Evolutionary conservation across 2,113 vertebrate genomes (phyloP).

Genomic region (Thymallus thymallus): DNA sequence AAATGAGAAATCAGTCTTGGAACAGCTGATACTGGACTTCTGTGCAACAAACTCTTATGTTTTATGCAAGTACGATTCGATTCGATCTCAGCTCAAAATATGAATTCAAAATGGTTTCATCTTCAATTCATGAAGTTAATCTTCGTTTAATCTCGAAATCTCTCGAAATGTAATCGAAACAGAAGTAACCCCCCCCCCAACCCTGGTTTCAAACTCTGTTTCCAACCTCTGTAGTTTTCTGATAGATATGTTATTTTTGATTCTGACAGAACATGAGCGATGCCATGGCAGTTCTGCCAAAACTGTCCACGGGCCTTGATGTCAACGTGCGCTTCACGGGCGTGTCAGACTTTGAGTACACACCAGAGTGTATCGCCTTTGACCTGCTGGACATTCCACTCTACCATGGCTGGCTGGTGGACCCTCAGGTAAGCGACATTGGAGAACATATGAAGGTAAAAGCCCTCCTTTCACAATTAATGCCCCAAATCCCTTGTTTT

Average conservation of each 20-base stretch:
- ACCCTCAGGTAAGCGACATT: constrained; percentile 67
- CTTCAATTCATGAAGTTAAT: too few relatives aligned
- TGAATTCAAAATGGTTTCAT: too few relatives aligned
- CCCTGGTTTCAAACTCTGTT: too few relatives aligned
- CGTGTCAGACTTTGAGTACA: constrained; percentile 90
- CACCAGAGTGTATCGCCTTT: constrained; percentile 90
- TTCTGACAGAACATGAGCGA: constrained; percentile 87
- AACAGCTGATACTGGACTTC: too few relatives aligned
- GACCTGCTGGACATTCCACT: constrained; percentile 88
- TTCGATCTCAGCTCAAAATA: too few relatives aligned
- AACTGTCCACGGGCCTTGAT: constrained; percentile 89
- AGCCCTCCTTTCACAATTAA: neutral
- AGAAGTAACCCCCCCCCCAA: too few relatives aligned
- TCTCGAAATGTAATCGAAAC: too few relatives aligned
- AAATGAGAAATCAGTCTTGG: too few relatives aligned
- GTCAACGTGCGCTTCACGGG: constrained; percentile 92
- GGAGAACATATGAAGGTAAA: neutral
- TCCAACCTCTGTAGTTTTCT: too few relatives aligned
- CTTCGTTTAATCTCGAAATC: too few relatives aligned
- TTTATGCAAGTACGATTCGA: too few relatives aligned
- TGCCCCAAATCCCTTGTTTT: neutral
- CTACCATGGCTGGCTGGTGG: constrained; percentile 94
- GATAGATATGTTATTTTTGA: neutral
- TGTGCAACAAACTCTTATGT: too few relatives aligned
- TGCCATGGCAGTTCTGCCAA: constrained; percentile 86